phyloP scores from a whole-genome alignment of 1,140 invertebrate genomes.

The Triops cancriformis region DNA sequence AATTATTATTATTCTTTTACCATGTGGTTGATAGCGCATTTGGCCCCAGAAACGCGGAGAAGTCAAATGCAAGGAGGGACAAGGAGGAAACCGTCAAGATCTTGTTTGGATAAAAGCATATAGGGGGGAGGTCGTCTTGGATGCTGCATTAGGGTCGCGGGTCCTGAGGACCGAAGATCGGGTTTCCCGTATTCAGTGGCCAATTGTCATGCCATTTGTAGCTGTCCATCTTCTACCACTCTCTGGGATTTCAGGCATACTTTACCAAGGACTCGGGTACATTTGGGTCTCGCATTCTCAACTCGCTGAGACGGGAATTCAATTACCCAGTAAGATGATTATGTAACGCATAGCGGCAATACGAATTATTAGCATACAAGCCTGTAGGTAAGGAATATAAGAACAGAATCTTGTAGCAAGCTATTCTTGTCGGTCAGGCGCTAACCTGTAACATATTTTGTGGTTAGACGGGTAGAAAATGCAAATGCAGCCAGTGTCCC shows the following conservation, averaged over 20 bases:
- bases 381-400: too few species aligned
- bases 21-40: background rate
- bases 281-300: too few species aligned
- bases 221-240: background rate
- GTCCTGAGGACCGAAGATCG: background rate
- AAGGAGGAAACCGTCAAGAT: background rate
- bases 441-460: background rate
- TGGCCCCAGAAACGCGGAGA: background rate
- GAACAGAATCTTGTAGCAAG: too few species aligned
- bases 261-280: too few species aligned
- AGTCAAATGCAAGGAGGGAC: background rate
- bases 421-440: too few species aligned
- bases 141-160: constrained; percentile 10
- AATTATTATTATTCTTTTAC: background rate
- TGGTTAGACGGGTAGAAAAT: background rate
- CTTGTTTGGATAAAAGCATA: constrained; percentile 7
- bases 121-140: background rate
- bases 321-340: too few species aligned
- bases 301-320: too few species aligned
- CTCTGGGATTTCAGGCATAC: background rate
- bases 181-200: background rate
- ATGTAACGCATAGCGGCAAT: too few species aligned
- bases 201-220: constrained; percentile 10
- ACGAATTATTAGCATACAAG: too few species aligned
- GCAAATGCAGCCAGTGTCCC: background rate